Base-by-base conservation (phyloP, 1,140 invertebrate species). In the Sycophaga agraensis region DNA sequence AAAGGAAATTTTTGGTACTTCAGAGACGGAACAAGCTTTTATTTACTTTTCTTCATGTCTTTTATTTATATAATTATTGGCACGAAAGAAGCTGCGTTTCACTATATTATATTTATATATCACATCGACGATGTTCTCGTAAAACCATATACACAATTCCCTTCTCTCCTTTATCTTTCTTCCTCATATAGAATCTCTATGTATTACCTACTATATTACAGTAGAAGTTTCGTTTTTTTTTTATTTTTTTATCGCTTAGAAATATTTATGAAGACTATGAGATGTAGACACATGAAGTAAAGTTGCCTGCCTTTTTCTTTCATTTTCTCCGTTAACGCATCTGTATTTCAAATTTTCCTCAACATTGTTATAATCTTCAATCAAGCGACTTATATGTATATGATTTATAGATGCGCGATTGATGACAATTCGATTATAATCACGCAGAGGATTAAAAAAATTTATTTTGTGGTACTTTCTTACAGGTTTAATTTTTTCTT, bases 131-230 rank as follows among this genome's bases (percentile, higher is more conserved):
- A 63, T 56, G 60, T 31, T 63, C 43, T 50, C 53, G 19, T 63
- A 50, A 56, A 63, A 63, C 43, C 53, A 56, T 56, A 50, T 35
- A 40, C n/a, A 62, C 37, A 24, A 55, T 55, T 53, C 35, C n/a
- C 7, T 1, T 37, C 31, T 46, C 21, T 34, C 40, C 19, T 16
- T 51, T 35, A 46, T 43, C 19, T 16, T 45, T 49, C 14, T 42
- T 63, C 42, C 12, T 7, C 55, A 63, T 68, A 68, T 72, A 64
- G 59, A 67, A 64, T 66, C 63, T 65, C 22, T 63, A 49, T 63
- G 49, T 60, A 54, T 62, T 53, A 60, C 53, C 57, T 66, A 68
- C 42, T 68, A 68, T 68, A 56, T 68, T 68, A 66, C 67, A 68
- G 64, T 66, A 59, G 60, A 68, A 65, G 59, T 63, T 63, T 60